A percentile compares a stretch with the other conserved stretches of the same genome.
These are phyloP conservation scores for Solenodon paradoxus DNA, from an alignment of 2,113 vertebrate genomes.

Conservation along the genomic window DNA sequence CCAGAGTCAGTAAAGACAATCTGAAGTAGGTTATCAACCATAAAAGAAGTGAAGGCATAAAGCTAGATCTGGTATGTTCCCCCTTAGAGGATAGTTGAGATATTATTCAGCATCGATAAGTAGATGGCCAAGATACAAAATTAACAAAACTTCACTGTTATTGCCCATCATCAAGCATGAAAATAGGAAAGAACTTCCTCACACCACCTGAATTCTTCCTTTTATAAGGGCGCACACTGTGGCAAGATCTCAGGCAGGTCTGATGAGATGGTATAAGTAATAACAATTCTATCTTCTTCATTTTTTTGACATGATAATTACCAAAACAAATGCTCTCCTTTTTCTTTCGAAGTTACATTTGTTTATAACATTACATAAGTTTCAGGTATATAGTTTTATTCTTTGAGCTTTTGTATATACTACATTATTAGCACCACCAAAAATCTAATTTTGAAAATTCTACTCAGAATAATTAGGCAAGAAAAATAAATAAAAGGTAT, in stretches of 20 bases:
- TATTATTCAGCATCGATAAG: not conserved
- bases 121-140: not conserved
- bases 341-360: too few species aligned
- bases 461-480: too few species aligned
- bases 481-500: too few species aligned
- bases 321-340: too few species aligned
- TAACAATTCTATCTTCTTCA: not conserved
- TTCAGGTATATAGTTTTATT: not conserved
- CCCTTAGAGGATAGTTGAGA: not conserved
- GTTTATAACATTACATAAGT: not conserved
- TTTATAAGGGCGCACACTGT: not conserved
- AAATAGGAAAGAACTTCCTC: not conserved
- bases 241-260: not conserved
- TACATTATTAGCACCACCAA: not conserved
- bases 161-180: not conserved
- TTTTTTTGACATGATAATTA: not conserved
- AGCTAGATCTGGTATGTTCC: not conserved
- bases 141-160: not conserved
- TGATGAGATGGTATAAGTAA: not conserved
- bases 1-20: not conserved
- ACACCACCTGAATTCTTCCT: not conserved
- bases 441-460: not conserved
- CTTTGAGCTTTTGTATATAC: not conserved
- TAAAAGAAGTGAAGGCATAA: not conserved
- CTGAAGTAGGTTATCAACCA: not conserved